Evolutionary conservation across 2,113 vertebrate genomes (phyloP).

Genomic region (Hippolais icterina): DNA sequence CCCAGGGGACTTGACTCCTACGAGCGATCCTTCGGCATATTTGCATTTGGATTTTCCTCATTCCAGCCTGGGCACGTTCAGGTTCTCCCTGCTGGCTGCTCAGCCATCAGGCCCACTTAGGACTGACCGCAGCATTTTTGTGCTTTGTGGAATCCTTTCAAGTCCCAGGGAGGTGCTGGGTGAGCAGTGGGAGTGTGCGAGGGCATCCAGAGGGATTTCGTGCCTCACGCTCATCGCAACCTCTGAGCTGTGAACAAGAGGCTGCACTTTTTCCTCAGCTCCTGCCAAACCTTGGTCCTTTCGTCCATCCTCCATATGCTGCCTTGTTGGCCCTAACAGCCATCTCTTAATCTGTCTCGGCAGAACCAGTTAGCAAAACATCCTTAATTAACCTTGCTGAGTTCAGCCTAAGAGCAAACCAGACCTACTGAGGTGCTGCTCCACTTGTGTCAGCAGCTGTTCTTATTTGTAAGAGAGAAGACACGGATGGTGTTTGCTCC

Average conservation of each 20-base stretch:
- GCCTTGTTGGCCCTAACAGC: neutral
- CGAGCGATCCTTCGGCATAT: neutral
- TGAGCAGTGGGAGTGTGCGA: neutral
- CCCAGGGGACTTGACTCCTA: neutral
- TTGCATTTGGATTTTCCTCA: neutral
- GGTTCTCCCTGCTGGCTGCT: neutral
- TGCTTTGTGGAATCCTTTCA: neutral
- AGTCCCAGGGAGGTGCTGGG: neutral
- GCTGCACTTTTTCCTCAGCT: neutral
- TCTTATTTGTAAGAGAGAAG: neutral
- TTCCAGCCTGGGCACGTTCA: neutral
- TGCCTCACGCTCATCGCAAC: fast-evolving
- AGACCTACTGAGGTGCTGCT: neutral
- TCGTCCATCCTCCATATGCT: neutral
- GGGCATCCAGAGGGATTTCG: neutral
- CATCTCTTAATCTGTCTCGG: neutral
- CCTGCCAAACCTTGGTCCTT: neutral
- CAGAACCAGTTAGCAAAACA: neutral
- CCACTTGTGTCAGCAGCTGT: neutral
- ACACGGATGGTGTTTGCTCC: neutral
- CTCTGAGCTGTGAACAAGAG: neutral
- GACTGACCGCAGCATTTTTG: neutral
- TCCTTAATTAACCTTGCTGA: neutral
- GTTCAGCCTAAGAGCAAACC: neutral
- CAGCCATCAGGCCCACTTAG: neutral